Evolutionary conservation across 2,113 vertebrate genomes (phyloP).

Genomic region (Nyctibius bracteatus): DNA sequence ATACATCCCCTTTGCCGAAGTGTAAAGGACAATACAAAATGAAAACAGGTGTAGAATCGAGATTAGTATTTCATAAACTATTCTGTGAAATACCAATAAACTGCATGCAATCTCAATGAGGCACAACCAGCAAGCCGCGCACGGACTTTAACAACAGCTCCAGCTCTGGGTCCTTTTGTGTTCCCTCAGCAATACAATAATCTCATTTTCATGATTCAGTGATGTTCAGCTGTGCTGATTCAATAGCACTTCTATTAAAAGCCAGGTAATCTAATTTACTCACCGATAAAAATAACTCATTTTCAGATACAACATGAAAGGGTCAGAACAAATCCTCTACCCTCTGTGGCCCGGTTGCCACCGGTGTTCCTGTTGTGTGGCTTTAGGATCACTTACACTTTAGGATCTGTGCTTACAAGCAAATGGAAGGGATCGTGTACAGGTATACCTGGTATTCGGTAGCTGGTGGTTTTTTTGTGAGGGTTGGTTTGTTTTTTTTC

Average conservation of each 20-base stretch:
- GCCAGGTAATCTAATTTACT: not conserved
- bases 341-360: not conserved
- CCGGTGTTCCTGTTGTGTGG: fast-evolving
- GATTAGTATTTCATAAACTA: not conserved
- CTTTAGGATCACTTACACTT: not conserved
- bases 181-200: not conserved
- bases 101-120: not conserved
- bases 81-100: not conserved
- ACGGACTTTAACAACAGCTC: not conserved
- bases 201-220: slow-evolving; percentile 1
- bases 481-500: not conserved
- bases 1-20: not conserved
- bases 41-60: not conserved
- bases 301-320: not conserved
- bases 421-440: fast-evolving
- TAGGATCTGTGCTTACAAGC: not conserved
- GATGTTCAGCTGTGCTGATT: not conserved
- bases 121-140: not conserved
- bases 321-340: not conserved
- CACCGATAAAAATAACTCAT: not conserved
- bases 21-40: not conserved
- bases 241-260: slow-evolving; percentile 38
- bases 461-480: not conserved
- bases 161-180: not conserved
- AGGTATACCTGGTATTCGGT: too few relatives aligned